phyloP scores from a whole-genome alignment of 92 coral and sea anemone genomes.

The Porites lobata region DNA sequence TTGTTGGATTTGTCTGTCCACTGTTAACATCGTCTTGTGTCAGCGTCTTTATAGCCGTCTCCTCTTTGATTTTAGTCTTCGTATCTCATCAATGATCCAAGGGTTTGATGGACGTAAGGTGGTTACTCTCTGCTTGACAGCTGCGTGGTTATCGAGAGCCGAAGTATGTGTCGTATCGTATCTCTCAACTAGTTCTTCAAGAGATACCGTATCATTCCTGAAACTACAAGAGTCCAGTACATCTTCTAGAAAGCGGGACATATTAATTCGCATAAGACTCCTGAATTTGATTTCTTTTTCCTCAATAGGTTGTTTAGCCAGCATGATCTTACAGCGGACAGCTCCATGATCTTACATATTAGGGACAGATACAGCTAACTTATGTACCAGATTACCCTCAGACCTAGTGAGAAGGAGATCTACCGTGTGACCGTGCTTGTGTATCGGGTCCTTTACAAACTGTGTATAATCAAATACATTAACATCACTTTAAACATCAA shows the following conservation, averaged over 20 bases:
- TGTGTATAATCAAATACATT: constrained; percentile 9
- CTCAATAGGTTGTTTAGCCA: constrained; percentile 19
- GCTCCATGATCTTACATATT: constrained; percentile 19
- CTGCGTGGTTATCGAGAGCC: too few species aligned
- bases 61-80: too few species aligned
- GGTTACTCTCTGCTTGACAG: too few species aligned
- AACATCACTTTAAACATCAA: constrained; percentile 14
- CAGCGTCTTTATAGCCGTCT: too few species aligned
- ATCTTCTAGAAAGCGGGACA: neutral
- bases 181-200: too few species aligned
- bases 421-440: too few species aligned
- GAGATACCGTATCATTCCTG: too few species aligned
- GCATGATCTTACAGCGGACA: constrained; percentile 19
- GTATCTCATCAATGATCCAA: too few species aligned
- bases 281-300: constrained; percentile 1
- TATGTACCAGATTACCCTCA: neutral
- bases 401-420: constrained; percentile 13
- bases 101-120: too few species aligned
- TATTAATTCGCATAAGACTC: neutral
- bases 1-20: too few species aligned
- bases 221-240: neutral
- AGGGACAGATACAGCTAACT: constrained; percentile 12
- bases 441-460: neutral
- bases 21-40: too few species aligned
- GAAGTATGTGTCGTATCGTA: too few species aligned